A percentile compares a stretch with the other conserved stretches of the same genome.
These are phyloP conservation scores for Brachyhypopomus occidentalis DNA, from an alignment of 2,113 vertebrate species.

Conservation along the genomic window DNA sequence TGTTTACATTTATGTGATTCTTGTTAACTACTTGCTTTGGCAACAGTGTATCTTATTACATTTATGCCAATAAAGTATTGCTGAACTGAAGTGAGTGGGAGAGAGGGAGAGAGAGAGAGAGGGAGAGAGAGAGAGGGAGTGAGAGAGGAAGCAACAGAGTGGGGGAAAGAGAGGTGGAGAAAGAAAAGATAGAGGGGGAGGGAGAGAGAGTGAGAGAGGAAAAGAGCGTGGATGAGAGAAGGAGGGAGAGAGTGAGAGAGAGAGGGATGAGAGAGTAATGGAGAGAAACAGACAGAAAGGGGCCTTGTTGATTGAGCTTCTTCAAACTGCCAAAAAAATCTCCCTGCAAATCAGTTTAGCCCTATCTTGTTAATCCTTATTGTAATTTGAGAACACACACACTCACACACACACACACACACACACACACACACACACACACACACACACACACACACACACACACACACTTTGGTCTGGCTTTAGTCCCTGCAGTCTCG, in stretches of 20 bases:
- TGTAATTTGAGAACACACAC: constrained; percentile 60
- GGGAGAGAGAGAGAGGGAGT: neutral
- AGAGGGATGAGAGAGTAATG: neutral
- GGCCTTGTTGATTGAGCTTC: constrained; percentile 65
- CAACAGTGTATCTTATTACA: too few relatives aligned
- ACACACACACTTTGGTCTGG: too few relatives aligned
- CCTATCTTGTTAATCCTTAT: constrained; percentile 63
- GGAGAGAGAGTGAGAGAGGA: neutral
- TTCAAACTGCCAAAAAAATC: constrained; percentile 67
- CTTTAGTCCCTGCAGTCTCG: too few relatives aligned
- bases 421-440: too few relatives aligned
- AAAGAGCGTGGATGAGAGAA: neutral
- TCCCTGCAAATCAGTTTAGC: constrained; percentile 74
- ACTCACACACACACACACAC: too few relatives aligned
- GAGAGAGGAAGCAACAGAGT: too few relatives aligned
- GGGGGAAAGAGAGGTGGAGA: neutral
- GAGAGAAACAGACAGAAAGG: constrained; percentile 17
- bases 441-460: too few relatives aligned
- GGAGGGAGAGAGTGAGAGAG: neutral
- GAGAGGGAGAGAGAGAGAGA: constrained; percentile 20
- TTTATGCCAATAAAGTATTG: too few relatives aligned
- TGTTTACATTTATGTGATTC: too few relatives aligned
- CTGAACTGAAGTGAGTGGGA: neutral
- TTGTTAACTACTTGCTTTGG: too few relatives aligned
- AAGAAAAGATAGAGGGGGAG: neutral